These are phyloP conservation scores for Agrilus mali DNA, from an alignment of 2,888 invertebrate genomes.

Conservation along the genomic window DNA sequence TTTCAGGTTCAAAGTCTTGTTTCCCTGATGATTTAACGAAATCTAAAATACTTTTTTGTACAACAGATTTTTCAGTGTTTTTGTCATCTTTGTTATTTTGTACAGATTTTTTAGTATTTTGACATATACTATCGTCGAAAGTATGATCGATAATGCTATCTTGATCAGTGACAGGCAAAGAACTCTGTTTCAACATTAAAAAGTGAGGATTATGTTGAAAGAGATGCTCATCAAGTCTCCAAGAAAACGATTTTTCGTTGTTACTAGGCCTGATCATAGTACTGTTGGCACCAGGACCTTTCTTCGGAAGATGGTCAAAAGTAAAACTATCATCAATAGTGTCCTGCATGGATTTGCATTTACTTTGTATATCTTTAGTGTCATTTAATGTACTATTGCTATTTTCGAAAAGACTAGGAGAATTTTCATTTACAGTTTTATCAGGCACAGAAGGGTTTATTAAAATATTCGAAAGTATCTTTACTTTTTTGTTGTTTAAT, in stretches of 20 bases:
- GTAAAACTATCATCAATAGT: too few relatives aligned
- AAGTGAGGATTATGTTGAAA: constrained; percentile 17
- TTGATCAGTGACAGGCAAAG: constrained; percentile 16
- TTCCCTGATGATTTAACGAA: constrained; percentile 7
- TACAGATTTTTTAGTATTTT: not conserved
- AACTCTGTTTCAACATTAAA: constrained; percentile 13
- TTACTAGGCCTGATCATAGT: too few relatives aligned
- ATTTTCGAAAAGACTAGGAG: too few relatives aligned
- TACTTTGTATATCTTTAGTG: too few relatives aligned
- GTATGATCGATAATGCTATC: constrained; percentile 17
- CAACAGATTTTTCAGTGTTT: constrained; percentile 4
- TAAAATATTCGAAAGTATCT: too few relatives aligned
- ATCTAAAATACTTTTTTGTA: constrained; percentile 13
- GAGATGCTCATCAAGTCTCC: constrained; percentile 13
- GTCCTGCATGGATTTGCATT: too few relatives aligned
- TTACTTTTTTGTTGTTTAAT: too few relatives aligned
- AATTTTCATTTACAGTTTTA: too few relatives aligned
- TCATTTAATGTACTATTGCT: too few relatives aligned
- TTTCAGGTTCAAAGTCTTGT: not conserved
- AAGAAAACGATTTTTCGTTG: constrained; percentile 5
- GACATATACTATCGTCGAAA: constrained; percentile 12
- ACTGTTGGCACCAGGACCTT: too few relatives aligned
- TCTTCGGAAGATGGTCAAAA: too few relatives aligned
- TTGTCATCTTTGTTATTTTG: not conserved
- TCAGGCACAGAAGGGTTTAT: too few relatives aligned